Evolutionary conservation across 1,140 invertebrate species (phyloP).

Genomic region (Brachystomella parvula): DNA sequence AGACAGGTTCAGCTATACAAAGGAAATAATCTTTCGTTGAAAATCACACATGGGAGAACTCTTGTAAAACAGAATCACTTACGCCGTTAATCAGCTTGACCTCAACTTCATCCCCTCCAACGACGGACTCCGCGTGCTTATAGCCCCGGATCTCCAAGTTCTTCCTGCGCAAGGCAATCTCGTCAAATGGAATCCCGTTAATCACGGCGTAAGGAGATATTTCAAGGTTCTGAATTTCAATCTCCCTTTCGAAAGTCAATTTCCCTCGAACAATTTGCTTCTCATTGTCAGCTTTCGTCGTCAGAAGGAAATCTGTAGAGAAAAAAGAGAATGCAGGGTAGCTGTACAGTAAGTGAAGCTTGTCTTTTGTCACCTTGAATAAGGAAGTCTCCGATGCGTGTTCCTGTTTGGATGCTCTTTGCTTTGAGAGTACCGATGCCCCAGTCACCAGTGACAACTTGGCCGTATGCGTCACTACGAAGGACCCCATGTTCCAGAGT

Average conservation of each 20-base stretch:
- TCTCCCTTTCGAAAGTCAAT: neutral
- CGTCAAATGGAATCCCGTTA: slow-evolving; percentile 16
- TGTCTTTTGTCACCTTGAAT: neutral
- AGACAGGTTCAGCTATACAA: neutral
- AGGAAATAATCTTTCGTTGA: neutral
- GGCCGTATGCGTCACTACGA: neutral
- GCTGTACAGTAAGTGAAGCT: neutral
- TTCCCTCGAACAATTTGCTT: neutral
- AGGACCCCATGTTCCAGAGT: neutral
- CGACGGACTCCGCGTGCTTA: slow-evolving; percentile 7
- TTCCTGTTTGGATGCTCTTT: neutral
- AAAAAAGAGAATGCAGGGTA: neutral
- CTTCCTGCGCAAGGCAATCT: slow-evolving; percentile 12
- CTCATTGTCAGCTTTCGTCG: neutral
- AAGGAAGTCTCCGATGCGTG: neutral
- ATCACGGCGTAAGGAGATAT: neutral
- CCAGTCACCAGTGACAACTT: slow-evolving; percentile 15
- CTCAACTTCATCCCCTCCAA: slow-evolving; percentile 1
- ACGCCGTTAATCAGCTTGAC: slow-evolving; percentile 13
- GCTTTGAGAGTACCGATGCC: slow-evolving; percentile 3
- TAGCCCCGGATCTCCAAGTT: slow-evolving; percentile 6
- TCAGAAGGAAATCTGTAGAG: slow-evolving; percentile 1
- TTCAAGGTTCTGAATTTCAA: neutral
- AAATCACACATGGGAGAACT: neutral
- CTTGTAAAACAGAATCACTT: neutral